phyloP scores from a whole-genome alignment of 2,888 invertebrate species.

The Acanthosepion pharaonis region DNA sequence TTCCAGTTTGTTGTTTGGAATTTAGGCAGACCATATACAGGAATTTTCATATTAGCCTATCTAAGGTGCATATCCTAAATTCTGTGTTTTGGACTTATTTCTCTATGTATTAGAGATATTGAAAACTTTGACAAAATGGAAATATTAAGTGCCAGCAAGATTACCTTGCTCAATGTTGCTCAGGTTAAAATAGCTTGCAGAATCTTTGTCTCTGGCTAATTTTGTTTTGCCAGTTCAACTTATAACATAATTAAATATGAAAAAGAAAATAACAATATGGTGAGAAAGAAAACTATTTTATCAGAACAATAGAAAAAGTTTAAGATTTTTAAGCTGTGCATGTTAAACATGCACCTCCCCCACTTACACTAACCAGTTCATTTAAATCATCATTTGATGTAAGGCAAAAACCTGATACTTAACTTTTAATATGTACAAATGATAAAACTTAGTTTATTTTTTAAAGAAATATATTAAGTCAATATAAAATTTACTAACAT shows the following conservation, averaged over 20 bases:
- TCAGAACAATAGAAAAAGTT: no score
- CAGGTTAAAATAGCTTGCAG: background rate
- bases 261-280: background rate
- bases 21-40: background rate
- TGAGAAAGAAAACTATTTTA: background rate
- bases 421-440: no score
- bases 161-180: no score
- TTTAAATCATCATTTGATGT: no score
- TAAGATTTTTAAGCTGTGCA: no score
- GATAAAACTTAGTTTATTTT: no score
- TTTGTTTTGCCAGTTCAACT: background rate
- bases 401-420: no score
- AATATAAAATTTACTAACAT: no score
- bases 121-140: background rate
- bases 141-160: background rate
- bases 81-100: background rate
- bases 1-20: background rate
- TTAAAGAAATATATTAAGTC: no score
- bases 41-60: background rate
- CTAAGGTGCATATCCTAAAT: constrained; percentile 1
- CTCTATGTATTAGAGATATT: background rate
- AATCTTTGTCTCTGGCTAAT: background rate
- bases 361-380: no score
- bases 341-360: no score
- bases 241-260: background rate